Evolutionary conservation across 2,797 vertebrate genomes (phyloP), one percentile per base, ranked within the genome.

Genomic region (Melanotaenia boesemani): DNA sequence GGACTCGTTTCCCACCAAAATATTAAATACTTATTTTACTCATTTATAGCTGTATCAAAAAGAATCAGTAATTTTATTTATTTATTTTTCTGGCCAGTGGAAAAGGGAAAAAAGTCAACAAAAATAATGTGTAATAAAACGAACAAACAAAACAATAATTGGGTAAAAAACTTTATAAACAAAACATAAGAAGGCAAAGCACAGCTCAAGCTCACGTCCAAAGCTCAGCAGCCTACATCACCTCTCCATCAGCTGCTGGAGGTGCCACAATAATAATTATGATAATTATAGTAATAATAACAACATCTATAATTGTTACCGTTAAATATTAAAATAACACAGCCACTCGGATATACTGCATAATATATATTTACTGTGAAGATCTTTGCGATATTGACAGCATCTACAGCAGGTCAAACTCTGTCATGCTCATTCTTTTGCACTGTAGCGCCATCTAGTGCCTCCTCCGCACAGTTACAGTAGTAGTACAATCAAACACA

Each of bases 121-220:
- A 48, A 48, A 48, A 48, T 13, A 46, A 20, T 20, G 7, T 48
- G 1, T 20, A 5, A 8, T 1, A 20, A 2, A 6, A 22, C 1
- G 39, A 39, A 13, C 10, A 6, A 48, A 44, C 41, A 30, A 22
- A 2, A 41, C 18, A 20, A 39, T 24, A 16, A 54, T 32, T 50
- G 70, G 86, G 85, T 94, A 93, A 86, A 95, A 73, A 95, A 94
- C 90, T 95, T 95, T 94, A 95, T 93, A 95, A 95, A 89, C 86
- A 93, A 94, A 94, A 86, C 86, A 86, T 78, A 92, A 90, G 73
- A 74, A 84, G 88, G 88, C 87, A 88, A 93, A 94, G 91, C 91
- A 92, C 86, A 93, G 86, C 83, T 89, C 81, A 89, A 91, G 86
- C 85, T 91, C 81, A 92, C 73, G 81, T 63, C 88, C 83, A 90